Conservation (phyloP, 2,113 vertebrate genomes). For the Pedionomus torquatus region DNA sequence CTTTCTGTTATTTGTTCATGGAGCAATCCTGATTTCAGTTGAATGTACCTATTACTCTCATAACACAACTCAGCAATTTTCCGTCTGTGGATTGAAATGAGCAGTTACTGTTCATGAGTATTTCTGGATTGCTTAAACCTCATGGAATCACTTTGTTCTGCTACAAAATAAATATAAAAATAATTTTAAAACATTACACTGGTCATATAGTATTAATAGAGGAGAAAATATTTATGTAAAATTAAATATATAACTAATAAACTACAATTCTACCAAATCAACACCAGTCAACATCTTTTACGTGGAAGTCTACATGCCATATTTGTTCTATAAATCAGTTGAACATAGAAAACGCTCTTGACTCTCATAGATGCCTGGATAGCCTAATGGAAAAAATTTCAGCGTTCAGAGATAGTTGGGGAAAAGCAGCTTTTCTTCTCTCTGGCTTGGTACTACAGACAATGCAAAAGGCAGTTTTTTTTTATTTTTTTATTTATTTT, state of each 20-base stretch:
- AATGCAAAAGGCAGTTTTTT: not conserved
- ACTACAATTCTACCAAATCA: not conserved
- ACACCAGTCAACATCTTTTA: not conserved
- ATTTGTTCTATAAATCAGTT: not conserved
- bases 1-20: slow-evolving; percentile 7
- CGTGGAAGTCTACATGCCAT: accelerated
- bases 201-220: not conserved
- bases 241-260: not conserved
- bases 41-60: not conserved
- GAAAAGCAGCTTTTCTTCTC: not conserved
- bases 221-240: not conserved
- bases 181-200: not conserved
- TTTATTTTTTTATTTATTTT: no score
- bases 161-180: not conserved
- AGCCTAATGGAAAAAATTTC: not conserved
- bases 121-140: not conserved
- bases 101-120: not conserved
- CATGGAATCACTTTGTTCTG: not conserved
- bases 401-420: not conserved
- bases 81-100: not conserved
- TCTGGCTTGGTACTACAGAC: not conserved
- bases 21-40: not conserved
- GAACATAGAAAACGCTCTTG: not conserved
- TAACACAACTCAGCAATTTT: slow-evolving; percentile 1
- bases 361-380: not conserved